Base-by-base conservation (phyloP, 2,797 vertebrate genomes). In the Fistularia commersonii region DNA sequence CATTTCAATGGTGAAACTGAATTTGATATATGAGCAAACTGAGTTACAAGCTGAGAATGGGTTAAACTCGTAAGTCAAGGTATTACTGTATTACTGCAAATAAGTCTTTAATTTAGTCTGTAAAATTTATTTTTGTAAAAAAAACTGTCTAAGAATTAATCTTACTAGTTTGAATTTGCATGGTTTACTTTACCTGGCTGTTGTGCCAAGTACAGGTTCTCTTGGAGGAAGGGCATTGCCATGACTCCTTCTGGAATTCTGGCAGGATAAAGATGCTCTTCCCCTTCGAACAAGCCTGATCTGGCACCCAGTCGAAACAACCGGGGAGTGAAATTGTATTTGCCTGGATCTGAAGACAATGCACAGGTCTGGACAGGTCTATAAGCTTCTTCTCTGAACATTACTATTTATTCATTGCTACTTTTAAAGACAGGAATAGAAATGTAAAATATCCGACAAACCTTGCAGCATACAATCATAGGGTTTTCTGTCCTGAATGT, bases 381-480 rank as follows among this genome's bases (percentile, higher is more conserved):
- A 45, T 8, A 53, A 45, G 13, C 38, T 9, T 3, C 8, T 5
- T 8, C 10, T 6, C 6, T 39, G 39, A 9, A 48, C n/a, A 8
- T 23, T 8, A 14, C 12, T 39, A 11, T 11, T 11, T 38, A 7
- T 11, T 8, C 6, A 48, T n/a, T 11, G 6, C n/a, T 12, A 11
- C 31, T 8, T 13, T 7, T n/a, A 8, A 23, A 23, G 23, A 23
- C 23, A 23, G 23, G 23, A 23, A 4, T 23, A 23, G 2, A 23
- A 23, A 23, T 23, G 23, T 23, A 2, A 31, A 11, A 8, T 12
- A 6, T n/a, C 3, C 0, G 14, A 8, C 33, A 1, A 62, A 92
- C 91, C 91, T 86, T 92, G 72, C 57, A 93, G 82, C 91, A 93
- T 92, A 38, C 90, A 91, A 80, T 93, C 91, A 12, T 92, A 93